phyloP scores from a whole-genome alignment of 1,140 invertebrate genomes.

The Phymorhynchus buccinoides region DNA sequence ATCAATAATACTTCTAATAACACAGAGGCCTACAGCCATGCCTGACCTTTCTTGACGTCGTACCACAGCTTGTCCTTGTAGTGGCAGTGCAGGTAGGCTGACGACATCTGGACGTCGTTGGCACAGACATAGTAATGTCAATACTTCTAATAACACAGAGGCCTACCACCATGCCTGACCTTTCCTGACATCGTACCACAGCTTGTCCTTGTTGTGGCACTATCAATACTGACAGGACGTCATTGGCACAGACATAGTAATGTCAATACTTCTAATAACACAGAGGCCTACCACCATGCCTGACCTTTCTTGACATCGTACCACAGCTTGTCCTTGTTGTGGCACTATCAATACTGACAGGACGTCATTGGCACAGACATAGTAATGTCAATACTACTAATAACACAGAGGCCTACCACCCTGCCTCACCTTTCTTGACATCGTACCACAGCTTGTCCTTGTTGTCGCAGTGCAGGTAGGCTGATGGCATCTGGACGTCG shows the following conservation, averaged over 20 bases:
- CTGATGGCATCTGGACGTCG: slow-evolving; percentile 83
- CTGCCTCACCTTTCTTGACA: slow-evolving; percentile 84
- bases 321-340: slow-evolving; percentile 91
- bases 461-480: slow-evolving; percentile 89
- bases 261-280: too few relatives aligned
- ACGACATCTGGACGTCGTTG: slow-evolving; percentile 85
- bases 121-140: slow-evolving; percentile 94
- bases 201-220: slow-evolving; percentile 89
- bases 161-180: too few relatives aligned
- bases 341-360: slow-evolving; percentile 90
- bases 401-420: not conserved
- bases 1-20: too few relatives aligned
- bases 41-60: slow-evolving; percentile 85
- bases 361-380: slow-evolving; percentile 88
- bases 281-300: too few relatives aligned
- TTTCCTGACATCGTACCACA: slow-evolving; percentile 88
- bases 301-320: slow-evolving; percentile 86
- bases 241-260: slow-evolving; percentile 91
- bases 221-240: slow-evolving; percentile 89
- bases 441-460: slow-evolving; percentile 91
- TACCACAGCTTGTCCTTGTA: slow-evolving; percentile 92
- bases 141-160: too few relatives aligned
- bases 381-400: slow-evolving; percentile 77
- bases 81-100: slow-evolving; percentile 87
- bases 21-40: too few relatives aligned